Base-by-base conservation (phyloP, 2,113 vertebrate genomes). In the Oreochromis spilurus region DNA sequence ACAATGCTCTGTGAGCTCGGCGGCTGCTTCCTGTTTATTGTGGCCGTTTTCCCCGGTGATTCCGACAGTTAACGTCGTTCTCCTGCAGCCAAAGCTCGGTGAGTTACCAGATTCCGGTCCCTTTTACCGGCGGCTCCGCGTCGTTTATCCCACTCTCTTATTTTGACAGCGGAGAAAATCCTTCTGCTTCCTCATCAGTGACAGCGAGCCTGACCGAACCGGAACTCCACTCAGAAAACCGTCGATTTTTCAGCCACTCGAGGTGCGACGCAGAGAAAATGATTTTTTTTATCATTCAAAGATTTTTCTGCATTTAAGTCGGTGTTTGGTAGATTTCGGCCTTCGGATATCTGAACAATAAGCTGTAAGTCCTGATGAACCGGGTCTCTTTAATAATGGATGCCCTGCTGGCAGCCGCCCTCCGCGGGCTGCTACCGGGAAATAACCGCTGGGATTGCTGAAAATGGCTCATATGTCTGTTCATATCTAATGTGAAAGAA, bases 1-100 rank as follows among this genome's bases (percentile, higher is more conserved):
- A 96, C 55, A 88, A 96, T 96, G 95, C 96, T 96, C 90, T 93
- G 93, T 91, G 95, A 85, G 85, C 85, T 84, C 90, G 88, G 91
- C 84, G 86, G 53, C 88, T 87, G 91, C 93, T 96, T 96, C 96
- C 96, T 96, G 96, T 96, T 95, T 96, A 95, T 95, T 95, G 89
- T 93, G 88, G 85, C 87, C 80, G 92, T 93, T 87, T 95, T 90
- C 91, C 19, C 93, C 94, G 90, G 90, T 94, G 70, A 48, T 21
- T 81, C 50, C 67, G 13, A n/a, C 72, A 72, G 84, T 78, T 72
- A 34, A 77, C 75, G 72, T 50, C 70, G 38, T 26, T 57, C 14
- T 24, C 7, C 70, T 52, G n/a, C 43, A 75, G 60, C 72, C 26
- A 78, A 79, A 83, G n/a, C 13, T 81, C 85, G 90, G 94, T 94